Percentiles rank a stretch among this genome's conserved stretches.
phyloP scores from a whole-genome alignment of 30 jellyfish, hydroid and myxozoan species.

The Chironex yamaguchii region DNA sequence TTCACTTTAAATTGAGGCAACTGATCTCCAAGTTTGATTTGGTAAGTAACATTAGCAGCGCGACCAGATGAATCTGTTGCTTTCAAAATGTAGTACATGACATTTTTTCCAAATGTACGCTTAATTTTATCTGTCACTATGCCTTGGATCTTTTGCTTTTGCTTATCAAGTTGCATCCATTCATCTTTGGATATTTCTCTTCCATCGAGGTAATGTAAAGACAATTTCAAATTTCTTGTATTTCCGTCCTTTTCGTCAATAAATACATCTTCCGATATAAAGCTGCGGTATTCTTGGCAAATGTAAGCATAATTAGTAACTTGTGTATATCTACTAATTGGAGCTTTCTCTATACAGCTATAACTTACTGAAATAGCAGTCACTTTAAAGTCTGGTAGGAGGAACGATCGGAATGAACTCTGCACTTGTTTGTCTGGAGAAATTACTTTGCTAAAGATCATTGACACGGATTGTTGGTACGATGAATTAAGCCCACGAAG shows the following conservation, averaged over 20 bases:
- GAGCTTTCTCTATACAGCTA: slow-evolving; percentile 88
- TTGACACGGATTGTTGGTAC: slow-evolving; percentile 39
- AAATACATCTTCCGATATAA: slow-evolving; percentile 51
- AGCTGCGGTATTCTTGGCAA: slow-evolving; percentile 53
- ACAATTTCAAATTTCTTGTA: slow-evolving; percentile 63
- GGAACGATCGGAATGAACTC: slow-evolving; percentile 14
- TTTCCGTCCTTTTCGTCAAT: slow-evolving; percentile 86
- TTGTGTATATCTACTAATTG: slow-evolving; percentile 51
- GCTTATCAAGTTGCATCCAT: slow-evolving; percentile 77
- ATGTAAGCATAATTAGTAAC: slow-evolving; percentile 55
- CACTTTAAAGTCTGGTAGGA: slow-evolving; percentile 35
- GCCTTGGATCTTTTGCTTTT: slow-evolving; percentile 78
- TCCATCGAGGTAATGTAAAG: slow-evolving; percentile 73
- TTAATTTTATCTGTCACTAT: slow-evolving; percentile 70
- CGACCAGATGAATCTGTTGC: slow-evolving; percentile 94
- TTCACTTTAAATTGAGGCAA: slow-evolving; percentile 27
- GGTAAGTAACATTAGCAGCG: slow-evolving; percentile 70
- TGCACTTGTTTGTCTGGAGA: slow-evolving; percentile 5
- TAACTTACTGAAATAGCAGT: slow-evolving; percentile 48
- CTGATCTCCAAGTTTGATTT: slow-evolving; percentile 18
- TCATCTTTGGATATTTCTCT: slow-evolving; percentile 59
- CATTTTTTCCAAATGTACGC: slow-evolving; percentile 48
- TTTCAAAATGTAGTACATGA: slow-evolving; percentile 58
- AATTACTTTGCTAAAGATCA: slow-evolving; percentile 40
- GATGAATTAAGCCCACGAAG: slow-evolving; percentile 69